phyloP scores from a whole-genome alignment of 2,797 vertebrate species.

The Halcyon chelicuti region DNA sequence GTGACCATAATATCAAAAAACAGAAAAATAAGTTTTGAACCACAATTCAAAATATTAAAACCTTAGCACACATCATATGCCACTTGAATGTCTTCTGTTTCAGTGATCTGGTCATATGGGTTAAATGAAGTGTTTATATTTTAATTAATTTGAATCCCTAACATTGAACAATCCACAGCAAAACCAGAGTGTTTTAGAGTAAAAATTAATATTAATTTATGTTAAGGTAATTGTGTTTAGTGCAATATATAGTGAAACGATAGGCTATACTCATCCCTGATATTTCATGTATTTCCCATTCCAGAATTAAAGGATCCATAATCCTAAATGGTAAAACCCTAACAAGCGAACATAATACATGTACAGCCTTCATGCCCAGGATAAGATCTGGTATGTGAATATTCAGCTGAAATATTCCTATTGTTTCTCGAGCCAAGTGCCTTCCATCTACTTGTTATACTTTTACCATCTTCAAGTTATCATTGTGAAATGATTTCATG shows the following conservation, averaged over 20 bases:
- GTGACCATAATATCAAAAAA: neutral
- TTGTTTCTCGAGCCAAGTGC: neutral
- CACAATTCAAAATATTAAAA: neutral
- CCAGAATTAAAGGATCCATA: neutral
- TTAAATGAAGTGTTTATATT: neutral
- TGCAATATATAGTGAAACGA: neutral
- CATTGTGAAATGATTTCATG: conserved; percentile 12
- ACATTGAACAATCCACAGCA: neutral
- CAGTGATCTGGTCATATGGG: neutral
- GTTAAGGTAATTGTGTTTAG: neutral
- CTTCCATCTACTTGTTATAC: neutral
- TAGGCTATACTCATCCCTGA: neutral
- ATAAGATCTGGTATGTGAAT: neutral
- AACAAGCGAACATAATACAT: neutral
- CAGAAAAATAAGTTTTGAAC: neutral
- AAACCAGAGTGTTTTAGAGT: neutral
- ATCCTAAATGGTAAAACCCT: neutral
- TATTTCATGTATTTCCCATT: neutral
- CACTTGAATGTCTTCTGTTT: neutral
- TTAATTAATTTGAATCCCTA: neutral
- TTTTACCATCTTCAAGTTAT: neutral
- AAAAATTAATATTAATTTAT: neutral
- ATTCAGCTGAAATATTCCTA: neutral
- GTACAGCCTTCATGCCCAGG: neutral
- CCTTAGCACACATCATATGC: neutral